Evolutionary conservation across 2,888 invertebrate genomes (phyloP), one percentile per base, ranked within the genome.

Genomic region (Lycocerus yunnanus): DNA sequence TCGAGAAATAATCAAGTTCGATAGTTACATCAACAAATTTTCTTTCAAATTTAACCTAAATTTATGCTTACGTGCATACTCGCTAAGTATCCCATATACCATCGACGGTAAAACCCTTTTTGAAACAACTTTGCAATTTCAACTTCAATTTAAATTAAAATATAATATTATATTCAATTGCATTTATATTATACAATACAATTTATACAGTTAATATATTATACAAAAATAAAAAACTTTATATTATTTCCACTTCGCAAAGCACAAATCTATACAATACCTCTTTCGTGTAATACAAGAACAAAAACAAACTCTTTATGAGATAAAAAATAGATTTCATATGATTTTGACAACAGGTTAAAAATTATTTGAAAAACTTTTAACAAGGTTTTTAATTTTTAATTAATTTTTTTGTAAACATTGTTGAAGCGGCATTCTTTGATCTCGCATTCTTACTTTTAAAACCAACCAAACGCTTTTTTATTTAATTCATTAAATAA

Each of bases 1-100:
- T 60, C 21, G 16, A 27, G 24, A 71, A 73, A 76, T 75, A 73
- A 73, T 71, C 76, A 73, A 75, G 70, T 71, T 68, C 63, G 76
- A 76, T 73, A 71, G 73, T 72, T 75, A 68, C 58, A 66, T 60
- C 24, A 66, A 67, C 43, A 24, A 66, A 66, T 66, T 66, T 66
- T 66, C 16, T 24, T 15, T 15, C 21, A 66, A 66, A 66, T 63
- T 63, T 63, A 18, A 43, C 43, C 43, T 43, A 43, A 43, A 43
- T 43, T 43, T 43, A 43, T 43, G 43, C 43, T 43, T 43, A 43
- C 43, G 43, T 43, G 43, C 43, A 43, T 43, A n/a, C 8, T 43
- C 13, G n/a, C 43, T 43, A 43, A 43, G 6, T 43, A 43, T 43
- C n/a, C 43, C n/a, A 43, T 43, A 43, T 43, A 43, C 6, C 43